phyloP scores from a whole-genome alignment of 1,140 invertebrate genomes.

The Prorops nasuta region DNA sequence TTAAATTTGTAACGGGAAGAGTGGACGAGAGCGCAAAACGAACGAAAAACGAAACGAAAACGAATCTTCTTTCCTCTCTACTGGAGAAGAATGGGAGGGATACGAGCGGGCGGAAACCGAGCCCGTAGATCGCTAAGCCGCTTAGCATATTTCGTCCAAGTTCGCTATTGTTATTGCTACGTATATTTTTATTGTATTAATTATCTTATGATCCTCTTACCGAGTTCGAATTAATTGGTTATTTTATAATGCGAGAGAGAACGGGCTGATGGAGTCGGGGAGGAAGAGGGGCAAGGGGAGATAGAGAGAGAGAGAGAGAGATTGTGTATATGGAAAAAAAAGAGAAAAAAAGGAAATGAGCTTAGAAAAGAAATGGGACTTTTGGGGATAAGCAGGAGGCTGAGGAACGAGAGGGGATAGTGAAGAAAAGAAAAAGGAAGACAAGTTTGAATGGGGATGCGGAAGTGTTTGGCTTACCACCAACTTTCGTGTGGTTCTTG shows the following conservation, averaged over 20 bases:
- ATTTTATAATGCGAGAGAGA: slow-evolving; percentile 26
- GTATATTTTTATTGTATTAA: slow-evolving; percentile 50
- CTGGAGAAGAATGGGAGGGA: slow-evolving; percentile 1
- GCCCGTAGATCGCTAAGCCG: slow-evolving; percentile 33
- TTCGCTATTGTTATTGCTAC: slow-evolving; percentile 37
- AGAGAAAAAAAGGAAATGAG: neutral
- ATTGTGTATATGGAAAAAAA: slow-evolving; percentile 10
- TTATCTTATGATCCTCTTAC: slow-evolving; percentile 49
- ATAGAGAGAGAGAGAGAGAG: neutral
- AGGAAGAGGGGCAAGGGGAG: neutral
- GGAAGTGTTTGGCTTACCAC: slow-evolving; percentile 47
- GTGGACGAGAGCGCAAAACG: no score
- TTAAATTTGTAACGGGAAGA: no score
- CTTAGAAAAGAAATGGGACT: neutral
- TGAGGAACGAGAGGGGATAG: slow-evolving; percentile 9
- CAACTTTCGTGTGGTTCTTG: slow-evolving; percentile 37
- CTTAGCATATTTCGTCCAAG: slow-evolving; percentile 44
- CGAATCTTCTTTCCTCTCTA: no score
- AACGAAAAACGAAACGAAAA: no score
- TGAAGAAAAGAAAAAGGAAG: slow-evolving; percentile 11
- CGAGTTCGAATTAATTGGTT: slow-evolving; percentile 47
- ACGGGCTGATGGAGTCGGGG: slow-evolving; percentile 9
- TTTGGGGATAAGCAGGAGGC: slow-evolving; percentile 6
- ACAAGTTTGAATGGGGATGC: slow-evolving; percentile 13
- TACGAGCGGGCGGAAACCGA: slow-evolving; percentile 24